phyloP scores from a whole-genome alignment of 2,797 vertebrate genomes.

The Acipenser ruthenus region DNA sequence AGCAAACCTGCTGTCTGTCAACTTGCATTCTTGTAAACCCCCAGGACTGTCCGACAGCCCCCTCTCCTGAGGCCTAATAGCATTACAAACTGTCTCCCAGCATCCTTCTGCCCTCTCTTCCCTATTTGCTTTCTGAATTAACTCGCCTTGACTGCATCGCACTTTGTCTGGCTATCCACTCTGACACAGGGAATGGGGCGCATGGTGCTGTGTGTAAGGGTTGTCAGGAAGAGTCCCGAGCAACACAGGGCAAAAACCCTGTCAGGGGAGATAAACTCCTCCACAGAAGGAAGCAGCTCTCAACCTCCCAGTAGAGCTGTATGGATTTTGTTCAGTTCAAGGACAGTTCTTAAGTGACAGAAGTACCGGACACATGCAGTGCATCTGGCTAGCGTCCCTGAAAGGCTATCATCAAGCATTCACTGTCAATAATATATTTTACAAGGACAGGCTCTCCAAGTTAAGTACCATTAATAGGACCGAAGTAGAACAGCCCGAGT shows the following conservation, averaged over 20 bases:
- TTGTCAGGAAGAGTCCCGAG: slow-evolving; percentile 48
- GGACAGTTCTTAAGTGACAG: slow-evolving; percentile 34
- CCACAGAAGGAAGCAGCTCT: slow-evolving; percentile 43
- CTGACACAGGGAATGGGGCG: slow-evolving; percentile 42
- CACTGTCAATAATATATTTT: slow-evolving; percentile 7
- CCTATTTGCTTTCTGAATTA: slow-evolving; percentile 51
- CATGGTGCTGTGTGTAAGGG: slow-evolving; percentile 39
- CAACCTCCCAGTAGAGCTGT: slow-evolving; percentile 19
- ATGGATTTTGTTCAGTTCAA: slow-evolving; percentile 49
- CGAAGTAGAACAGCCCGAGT: neutral
- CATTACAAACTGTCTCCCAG: slow-evolving; percentile 37
- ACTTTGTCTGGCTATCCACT: slow-evolving; percentile 40
- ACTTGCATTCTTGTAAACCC: slow-evolving; percentile 7
- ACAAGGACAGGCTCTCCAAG: slow-evolving; percentile 1
- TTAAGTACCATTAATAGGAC: slow-evolving; percentile 3
- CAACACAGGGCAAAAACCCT: slow-evolving; percentile 50
- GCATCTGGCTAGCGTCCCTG: slow-evolving; percentile 10
- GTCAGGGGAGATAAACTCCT: slow-evolving; percentile 52
- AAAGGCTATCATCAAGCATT: slow-evolving; percentile 8
- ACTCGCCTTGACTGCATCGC: slow-evolving; percentile 63
- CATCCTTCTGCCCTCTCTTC: slow-evolving; percentile 7
- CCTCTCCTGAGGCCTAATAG: slow-evolving; percentile 54
- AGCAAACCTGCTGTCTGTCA: slow-evolving; percentile 42
- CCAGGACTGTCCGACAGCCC: slow-evolving; percentile 44
- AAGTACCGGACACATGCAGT: slow-evolving; percentile 14